Evolutionary conservation across 2,888 invertebrate genomes (phyloP).

Genomic region (Erpobdella octoculata): DNA sequence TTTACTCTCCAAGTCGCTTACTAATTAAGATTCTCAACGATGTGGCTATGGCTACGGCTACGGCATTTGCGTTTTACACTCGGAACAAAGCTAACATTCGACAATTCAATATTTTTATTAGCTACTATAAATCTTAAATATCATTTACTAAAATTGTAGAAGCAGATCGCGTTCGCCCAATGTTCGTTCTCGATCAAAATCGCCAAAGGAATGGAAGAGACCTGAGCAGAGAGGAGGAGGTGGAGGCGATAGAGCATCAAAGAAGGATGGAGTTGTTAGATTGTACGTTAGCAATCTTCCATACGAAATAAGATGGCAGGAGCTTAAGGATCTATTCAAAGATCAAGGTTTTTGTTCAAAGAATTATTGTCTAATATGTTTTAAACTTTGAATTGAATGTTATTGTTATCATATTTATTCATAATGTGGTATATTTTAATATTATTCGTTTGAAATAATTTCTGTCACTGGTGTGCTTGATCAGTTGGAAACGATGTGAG

Average conservation of each 20-base stretch:
- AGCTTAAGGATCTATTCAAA: conserved; percentile 86
- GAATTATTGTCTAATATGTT: not conserved
- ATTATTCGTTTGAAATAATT: conserved; percentile 32
- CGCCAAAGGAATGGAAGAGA: conserved; percentile 35
- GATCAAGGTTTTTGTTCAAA: conserved; percentile 57
- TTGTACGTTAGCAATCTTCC: conserved; percentile 89
- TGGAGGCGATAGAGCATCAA: conserved; percentile 26
- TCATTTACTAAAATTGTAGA: no score
- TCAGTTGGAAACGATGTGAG: conserved; percentile 62
- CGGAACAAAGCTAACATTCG: no score
- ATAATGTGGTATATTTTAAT: not conserved
- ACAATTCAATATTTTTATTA: no score
- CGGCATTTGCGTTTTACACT: no score
- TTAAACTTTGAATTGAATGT: not conserved
- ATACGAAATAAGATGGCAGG: conserved; percentile 94
- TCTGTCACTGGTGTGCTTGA: conserved; percentile 1
- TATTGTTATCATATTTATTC: not conserved
- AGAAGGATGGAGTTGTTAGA: conserved; percentile 48
- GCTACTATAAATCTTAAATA: no score
- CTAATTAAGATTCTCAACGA: no score
- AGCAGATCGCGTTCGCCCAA: conserved; percentile 35
- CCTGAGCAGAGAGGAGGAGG: conserved; percentile 32
- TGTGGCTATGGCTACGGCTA: no score
- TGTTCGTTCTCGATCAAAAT: conserved; percentile 33
- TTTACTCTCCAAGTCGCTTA: no score